Base-by-base conservation (phyloP, 1,140 invertebrate species). In the Apis cerana region DNA sequence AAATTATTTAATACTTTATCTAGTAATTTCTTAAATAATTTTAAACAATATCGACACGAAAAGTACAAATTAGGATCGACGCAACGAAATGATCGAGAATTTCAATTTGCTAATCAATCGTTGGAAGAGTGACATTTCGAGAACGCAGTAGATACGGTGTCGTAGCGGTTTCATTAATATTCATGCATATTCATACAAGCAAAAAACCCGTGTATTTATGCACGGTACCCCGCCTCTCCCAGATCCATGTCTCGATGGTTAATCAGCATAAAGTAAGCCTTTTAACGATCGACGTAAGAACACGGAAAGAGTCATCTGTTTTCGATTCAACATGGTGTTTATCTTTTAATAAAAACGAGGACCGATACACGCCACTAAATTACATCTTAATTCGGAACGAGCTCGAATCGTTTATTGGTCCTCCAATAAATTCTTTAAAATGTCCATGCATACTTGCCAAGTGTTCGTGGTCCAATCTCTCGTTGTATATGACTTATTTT, bases 261-360 rank as follows among this genome's bases (percentile, higher is more conserved):
- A 91, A 92, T 92, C 88, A 92, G 89, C 90, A 89, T 92, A 92
- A 92, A 91, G 88, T 89, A 90, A 88, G 87, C 83, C 75, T 90
- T 88, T 91, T 92, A 92, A 91, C 88, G 90, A 92, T 88, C 87
- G 75, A 87, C 90, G 91, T 92, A 91, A 92, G 91, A 91, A 90
- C 85, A 85, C 74, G 80, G 81, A 82, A 87, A 77, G 83, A 58
- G 56, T 61, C 75, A 83, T 87, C 75, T 82, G 59, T 65, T 43
- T 43, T 33, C 48, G 43, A 67, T 77, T 78, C 65, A 70, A 74
- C 86, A 70, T 58, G 58, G 70, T 82, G 69, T 88, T 88, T 88
- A 88, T 88, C 83, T 88, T 85, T 80, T 70, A 68, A 75, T 88
- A 88, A 88, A 84, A 88, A 88, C 83, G 86, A 88, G 82, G 68